Percentiles rank a stretch among this genome's conserved stretches.
These are phyloP conservation scores for Rhinopomastus cyanomelas DNA, from an alignment of 2,113 vertebrate genomes.

Conservation along the genomic window DNA sequence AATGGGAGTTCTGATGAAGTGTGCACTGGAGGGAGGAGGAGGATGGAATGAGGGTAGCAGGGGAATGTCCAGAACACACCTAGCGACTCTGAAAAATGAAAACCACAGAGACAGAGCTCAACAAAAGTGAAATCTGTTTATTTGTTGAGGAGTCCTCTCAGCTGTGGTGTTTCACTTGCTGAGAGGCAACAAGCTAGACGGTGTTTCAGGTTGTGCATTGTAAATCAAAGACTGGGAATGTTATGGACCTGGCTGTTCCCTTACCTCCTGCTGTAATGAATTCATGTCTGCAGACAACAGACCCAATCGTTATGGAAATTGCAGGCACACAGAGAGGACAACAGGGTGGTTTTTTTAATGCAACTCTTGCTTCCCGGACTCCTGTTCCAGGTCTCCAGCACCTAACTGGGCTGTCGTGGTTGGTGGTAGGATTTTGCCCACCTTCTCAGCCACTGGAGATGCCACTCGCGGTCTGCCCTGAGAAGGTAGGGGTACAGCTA, in stretches of 20 bases:
- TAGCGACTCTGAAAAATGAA: background rate
- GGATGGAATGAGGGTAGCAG: background rate
- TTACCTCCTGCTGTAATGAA: conserved; percentile 59
- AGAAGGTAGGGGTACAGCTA: background rate
- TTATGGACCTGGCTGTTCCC: conserved; percentile 4
- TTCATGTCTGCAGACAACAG: conserved; percentile 62
- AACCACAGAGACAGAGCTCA: background rate
- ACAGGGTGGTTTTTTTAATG: background rate
- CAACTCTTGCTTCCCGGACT: background rate
- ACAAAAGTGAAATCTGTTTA: background rate
- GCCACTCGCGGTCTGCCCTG: fast-evolving
- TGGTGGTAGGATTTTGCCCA: background rate
- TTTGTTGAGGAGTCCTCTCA: background rate
- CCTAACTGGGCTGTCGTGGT: background rate
- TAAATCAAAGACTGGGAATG: conserved; percentile 40
- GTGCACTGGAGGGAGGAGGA: background rate
- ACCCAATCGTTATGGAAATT: conserved; percentile 62
- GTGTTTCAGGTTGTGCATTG: conserved; percentile 18
- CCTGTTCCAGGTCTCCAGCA: background rate
- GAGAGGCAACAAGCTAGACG: background rate
- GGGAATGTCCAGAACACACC: background rate
- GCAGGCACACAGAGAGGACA: background rate
- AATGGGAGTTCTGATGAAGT: conserved; percentile 22
- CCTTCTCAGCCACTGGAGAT: background rate
- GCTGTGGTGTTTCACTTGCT: background rate